Base-by-base conservation (phyloP, 1,140 invertebrate genomes). In the Mya arenaria region DNA sequence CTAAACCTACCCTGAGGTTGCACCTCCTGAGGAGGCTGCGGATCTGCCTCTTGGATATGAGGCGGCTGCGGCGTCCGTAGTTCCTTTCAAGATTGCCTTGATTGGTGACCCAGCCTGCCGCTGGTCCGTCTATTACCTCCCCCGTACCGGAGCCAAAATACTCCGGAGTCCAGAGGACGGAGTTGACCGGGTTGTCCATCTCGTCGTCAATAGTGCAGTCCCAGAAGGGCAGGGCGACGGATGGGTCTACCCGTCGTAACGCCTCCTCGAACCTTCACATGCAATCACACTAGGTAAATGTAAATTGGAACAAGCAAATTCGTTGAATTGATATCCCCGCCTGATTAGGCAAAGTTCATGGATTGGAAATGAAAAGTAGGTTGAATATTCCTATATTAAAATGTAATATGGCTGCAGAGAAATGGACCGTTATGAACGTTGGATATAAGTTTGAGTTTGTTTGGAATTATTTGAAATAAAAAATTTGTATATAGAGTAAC, bases 61-160 rank as follows among this genome's bases (percentile, higher is more conserved):
- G 69, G 17, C 71, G 58, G 66, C 68, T 58, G 1, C 4, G 5
- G 10, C 37, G 52, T 3, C 81, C 81, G 41, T 71, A 71, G 30
- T 83, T 52, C 1, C 81, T 36, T 23, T 75, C 73, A 2, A 83
- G 48, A 4, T 68, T 52, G 28, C 83, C 85, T 25, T 77, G 56
- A 44, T 65, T 82, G 15, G 86, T 87, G 2, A 63, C 28, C 87
- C 87, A 89, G 28, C 63, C 71, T n/a, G 82, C 82, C 15, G 86
- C 93, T 17, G 92, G 91, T 63, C 92, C 92, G 36, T 86, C 85
- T 36, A 83, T 90, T 3, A 93, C 92, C 34, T 87, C 90, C 34
- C 92, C 92, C 72, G 90, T 85, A 23, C 88, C 90, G 63, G 90
- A 91, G 3, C 92, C 92, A 44, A 92, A 66, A 66, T 93, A 91